These are phyloP conservation scores for Amphimallon solstitiale DNA, from an alignment of 2,888 invertebrate species.

Conservation along the genomic window DNA sequence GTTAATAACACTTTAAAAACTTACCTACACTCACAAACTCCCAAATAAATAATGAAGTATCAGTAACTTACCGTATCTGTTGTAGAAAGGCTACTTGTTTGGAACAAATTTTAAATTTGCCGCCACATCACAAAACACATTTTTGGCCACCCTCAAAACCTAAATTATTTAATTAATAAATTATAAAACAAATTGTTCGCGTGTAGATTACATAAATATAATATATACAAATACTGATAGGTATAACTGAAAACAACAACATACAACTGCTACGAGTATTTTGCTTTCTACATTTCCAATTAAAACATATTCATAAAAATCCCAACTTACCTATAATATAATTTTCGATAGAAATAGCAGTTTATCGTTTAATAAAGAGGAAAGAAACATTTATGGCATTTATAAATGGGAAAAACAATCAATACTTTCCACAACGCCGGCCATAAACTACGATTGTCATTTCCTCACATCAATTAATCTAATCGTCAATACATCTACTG, in stretches of 20 bases:
- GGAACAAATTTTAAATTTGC: conserved; percentile 42
- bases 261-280: background rate
- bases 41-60: conserved; percentile 12
- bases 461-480: background rate
- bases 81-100: conserved; percentile 17
- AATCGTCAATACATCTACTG: background rate
- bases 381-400: too few species aligned
- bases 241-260: background rate
- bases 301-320: background rate
- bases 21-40: conserved; percentile 29
- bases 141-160: conserved; percentile 25
- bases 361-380: too few species aligned
- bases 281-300: background rate
- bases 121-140: conserved; percentile 44
- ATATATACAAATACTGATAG: background rate
- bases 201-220: conserved; percentile 3
- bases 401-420: background rate
- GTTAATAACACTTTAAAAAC: conserved; percentile 5
- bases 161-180: conserved; percentile 12
- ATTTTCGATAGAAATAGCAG: too few species aligned
- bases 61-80: conserved; percentile 52
- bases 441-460: background rate
- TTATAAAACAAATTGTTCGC: conserved; percentile 1
- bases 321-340: background rate
- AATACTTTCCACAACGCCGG: background rate